Evolutionary conservation across 1,140 invertebrate genomes (phyloP).

Genomic region (Neodiprion lecontei): DNA sequence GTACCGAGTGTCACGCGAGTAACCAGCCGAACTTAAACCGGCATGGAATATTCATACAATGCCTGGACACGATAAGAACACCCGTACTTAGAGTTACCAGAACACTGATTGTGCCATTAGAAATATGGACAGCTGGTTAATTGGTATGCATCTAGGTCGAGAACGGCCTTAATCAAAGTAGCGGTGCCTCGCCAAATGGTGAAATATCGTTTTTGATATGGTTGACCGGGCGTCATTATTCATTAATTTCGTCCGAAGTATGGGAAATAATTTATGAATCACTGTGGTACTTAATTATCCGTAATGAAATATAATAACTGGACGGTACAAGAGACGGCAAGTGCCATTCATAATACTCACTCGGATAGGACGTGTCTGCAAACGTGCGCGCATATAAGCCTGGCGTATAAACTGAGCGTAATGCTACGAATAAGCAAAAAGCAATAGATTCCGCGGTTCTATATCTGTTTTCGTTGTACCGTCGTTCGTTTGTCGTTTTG

Average conservation of each 20-base stretch:
- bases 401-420: neutral
- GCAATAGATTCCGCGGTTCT: neutral
- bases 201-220: conserved; percentile 10
- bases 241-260: conserved; percentile 32
- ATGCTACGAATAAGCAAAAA: neutral
- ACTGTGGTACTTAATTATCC: conserved; percentile 37
- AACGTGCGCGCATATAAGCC: neutral
- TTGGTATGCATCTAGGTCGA: conserved; percentile 26
- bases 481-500: neutral
- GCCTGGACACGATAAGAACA: neutral
- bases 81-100: neutral
- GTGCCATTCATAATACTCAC: conserved; percentile 36
- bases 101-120: conserved; percentile 1
- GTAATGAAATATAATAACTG: conserved; percentile 40
- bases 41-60: conserved; percentile 3
- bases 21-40: neutral
- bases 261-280: conserved; percentile 40
- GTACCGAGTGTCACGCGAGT: neutral
- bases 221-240: conserved; percentile 28
- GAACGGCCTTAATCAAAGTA: conserved; percentile 14
- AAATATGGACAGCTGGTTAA: conserved; percentile 10
- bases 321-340: conserved; percentile 36
- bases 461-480: neutral
- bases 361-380: neutral
- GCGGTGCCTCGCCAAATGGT: neutral